Percentiles rank a stretch among this genome's conserved stretches.
phyloP scores from a whole-genome alignment of 1,140 invertebrate genomes.

The Drosophila punjabiensis region DNA sequence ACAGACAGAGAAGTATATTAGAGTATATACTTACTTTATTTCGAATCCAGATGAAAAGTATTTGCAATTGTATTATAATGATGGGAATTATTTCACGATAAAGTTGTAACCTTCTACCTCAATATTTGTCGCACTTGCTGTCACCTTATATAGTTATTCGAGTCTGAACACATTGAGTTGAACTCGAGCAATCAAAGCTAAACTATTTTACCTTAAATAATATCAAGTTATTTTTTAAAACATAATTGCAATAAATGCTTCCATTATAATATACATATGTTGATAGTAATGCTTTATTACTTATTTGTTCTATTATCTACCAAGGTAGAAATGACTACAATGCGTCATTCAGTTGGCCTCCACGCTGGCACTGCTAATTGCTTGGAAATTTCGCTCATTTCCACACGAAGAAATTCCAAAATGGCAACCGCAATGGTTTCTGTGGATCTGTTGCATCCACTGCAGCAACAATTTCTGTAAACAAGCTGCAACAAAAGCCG shows the following conservation, averaged over 20 bases:
- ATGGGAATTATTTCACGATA: background rate
- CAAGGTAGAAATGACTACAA: slow-evolving; percentile 19
- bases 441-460: slow-evolving; percentile 31
- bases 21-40: background rate
- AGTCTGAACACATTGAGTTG: too few species aligned
- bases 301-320: slow-evolving; percentile 28
- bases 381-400: slow-evolving; percentile 81
- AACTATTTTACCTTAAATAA: too few species aligned
- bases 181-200: too few species aligned
- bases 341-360: slow-evolving; percentile 37
- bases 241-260: too few species aligned
- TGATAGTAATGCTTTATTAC: slow-evolving; percentile 7
- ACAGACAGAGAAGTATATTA: background rate
- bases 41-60: background rate
- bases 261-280: background rate
- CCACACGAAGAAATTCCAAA: slow-evolving; percentile 67
- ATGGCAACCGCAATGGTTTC: slow-evolving; percentile 71
- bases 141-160: too few species aligned
- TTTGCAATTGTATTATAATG: background rate
- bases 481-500: slow-evolving; percentile 24
- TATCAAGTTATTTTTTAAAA: too few species aligned
- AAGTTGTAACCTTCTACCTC: background rate
- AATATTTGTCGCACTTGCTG: background rate
- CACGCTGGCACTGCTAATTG: slow-evolving; percentile 64
- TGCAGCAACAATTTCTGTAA: slow-evolving; percentile 58